Percentiles rank a stretch among this genome's conserved stretches.
phyloP scores from a whole-genome alignment of 2,888 invertebrate species.

The Spodoptera picta region DNA sequence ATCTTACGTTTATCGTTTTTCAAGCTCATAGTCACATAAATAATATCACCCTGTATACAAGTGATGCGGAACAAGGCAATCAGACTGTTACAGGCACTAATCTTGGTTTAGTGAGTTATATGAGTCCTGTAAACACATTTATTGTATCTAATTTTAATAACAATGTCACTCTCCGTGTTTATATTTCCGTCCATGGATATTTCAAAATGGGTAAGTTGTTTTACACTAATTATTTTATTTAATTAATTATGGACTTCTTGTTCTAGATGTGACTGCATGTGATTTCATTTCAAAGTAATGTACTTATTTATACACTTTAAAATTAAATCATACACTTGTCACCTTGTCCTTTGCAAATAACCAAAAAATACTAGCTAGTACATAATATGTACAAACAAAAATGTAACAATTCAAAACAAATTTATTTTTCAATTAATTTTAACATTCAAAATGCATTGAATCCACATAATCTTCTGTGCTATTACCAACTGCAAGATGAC shows the following conservation, averaged over 20 bases:
- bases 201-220: slow-evolving; percentile 76
- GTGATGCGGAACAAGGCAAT: slow-evolving; percentile 58
- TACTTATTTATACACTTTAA: too few relatives aligned
- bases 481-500: too few relatives aligned
- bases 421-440: too few relatives aligned
- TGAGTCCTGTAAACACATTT: slow-evolving; percentile 70
- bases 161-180: slow-evolving; percentile 66
- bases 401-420: too few relatives aligned
- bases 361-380: too few relatives aligned
- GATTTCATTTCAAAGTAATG: too few relatives aligned
- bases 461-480: too few relatives aligned
- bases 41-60: slow-evolving; percentile 88
- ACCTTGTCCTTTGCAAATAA: too few relatives aligned
- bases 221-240: slow-evolving; percentile 12
- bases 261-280: neutral
- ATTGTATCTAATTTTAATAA: slow-evolving; percentile 81
- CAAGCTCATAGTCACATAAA: slow-evolving; percentile 90
- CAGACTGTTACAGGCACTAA: slow-evolving; percentile 88
- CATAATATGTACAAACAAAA: too few relatives aligned
- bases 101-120: slow-evolving; percentile 86
- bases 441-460: too few relatives aligned
- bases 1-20: slow-evolving; percentile 88
- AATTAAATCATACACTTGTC: too few relatives aligned
- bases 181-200: slow-evolving; percentile 88
- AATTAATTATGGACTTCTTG: neutral